Percentiles rank a stretch among this genome's conserved stretches.
These are phyloP conservation scores for Regulus satrapa DNA, from an alignment of 2,113 vertebrate species.

Conservation along the genomic window DNA sequence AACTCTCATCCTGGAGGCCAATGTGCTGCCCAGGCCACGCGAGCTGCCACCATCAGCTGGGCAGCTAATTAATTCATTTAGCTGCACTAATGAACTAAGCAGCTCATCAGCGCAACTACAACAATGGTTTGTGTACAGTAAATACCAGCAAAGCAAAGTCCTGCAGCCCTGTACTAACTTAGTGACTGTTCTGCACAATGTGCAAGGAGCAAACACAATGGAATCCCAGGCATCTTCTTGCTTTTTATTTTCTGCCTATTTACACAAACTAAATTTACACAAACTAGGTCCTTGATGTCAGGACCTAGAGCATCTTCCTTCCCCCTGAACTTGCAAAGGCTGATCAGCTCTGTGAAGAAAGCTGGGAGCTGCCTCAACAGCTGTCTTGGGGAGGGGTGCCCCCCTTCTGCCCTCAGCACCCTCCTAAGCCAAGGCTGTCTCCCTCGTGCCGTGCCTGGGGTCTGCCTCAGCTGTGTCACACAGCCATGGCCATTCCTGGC, in stretches of 20 bases:
- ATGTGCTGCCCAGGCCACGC: accelerated
- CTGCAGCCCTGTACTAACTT: not conserved
- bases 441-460: too few species aligned
- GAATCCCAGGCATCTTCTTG: not conserved
- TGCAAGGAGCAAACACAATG: not conserved
- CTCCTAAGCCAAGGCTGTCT: not conserved
- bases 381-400: accelerated
- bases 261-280: too few species aligned
- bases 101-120: not conserved
- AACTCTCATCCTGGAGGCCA: not conserved
- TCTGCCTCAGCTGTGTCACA: not conserved
- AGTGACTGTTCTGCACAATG: not conserved
- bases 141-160: not conserved
- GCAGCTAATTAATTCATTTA: not conserved
- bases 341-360: not conserved
- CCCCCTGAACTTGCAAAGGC: not conserved
- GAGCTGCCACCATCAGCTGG: not conserved
- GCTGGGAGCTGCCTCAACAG: not conserved
- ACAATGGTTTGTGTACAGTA: not conserved
- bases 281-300: not conserved
- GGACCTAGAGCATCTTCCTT: not conserved
- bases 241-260: not conserved
- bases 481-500: not conserved
- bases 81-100: not conserved
- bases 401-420: not conserved